A percentile compares a stretch with the other conserved stretches of the same genome.
Evolutionary conservation across 2,888 invertebrate species (phyloP).

Genomic region (Craniophora ligustri): DNA sequence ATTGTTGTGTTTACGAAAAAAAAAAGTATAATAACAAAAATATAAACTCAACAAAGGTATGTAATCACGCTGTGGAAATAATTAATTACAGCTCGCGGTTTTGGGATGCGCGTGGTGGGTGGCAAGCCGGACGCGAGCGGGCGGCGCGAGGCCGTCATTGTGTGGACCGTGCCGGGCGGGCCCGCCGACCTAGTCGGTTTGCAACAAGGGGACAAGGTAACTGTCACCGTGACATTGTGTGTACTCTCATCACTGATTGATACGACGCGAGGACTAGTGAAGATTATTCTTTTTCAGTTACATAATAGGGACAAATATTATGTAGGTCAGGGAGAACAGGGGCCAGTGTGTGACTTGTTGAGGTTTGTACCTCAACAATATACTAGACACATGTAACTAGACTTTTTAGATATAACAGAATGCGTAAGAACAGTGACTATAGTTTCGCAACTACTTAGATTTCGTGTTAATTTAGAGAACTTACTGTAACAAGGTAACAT

Average conservation of each 20-base stretch:
- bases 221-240: conserved; percentile 62
- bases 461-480: too few species aligned
- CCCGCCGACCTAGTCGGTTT: conserved; percentile 97
- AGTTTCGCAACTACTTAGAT: too few species aligned
- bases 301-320: too few species aligned
- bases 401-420: too few species aligned
- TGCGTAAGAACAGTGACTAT: too few species aligned
- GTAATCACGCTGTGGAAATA: conserved; percentile 50
- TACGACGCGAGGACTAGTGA: not conserved
- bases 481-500: too few species aligned
- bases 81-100: conserved; percentile 92
- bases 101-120: conserved; percentile 98
- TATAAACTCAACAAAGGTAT: conserved; percentile 37
- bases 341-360: too few species aligned
- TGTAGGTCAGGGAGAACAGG: too few species aligned
- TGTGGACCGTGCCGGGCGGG: conserved; percentile 97
- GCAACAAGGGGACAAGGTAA: conserved; percentile 95
- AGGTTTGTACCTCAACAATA: too few species aligned
- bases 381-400: too few species aligned
- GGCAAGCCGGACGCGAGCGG: conserved; percentile 96
- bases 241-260: conserved; percentile 8
- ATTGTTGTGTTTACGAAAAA: conserved; percentile 13
- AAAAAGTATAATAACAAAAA: conserved; percentile 34
- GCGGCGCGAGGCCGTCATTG: conserved; percentile 95
- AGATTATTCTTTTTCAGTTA: not conserved